Evolutionary conservation across 2,888 invertebrate genomes (phyloP).

Genomic region (Drosophila dives): DNA sequence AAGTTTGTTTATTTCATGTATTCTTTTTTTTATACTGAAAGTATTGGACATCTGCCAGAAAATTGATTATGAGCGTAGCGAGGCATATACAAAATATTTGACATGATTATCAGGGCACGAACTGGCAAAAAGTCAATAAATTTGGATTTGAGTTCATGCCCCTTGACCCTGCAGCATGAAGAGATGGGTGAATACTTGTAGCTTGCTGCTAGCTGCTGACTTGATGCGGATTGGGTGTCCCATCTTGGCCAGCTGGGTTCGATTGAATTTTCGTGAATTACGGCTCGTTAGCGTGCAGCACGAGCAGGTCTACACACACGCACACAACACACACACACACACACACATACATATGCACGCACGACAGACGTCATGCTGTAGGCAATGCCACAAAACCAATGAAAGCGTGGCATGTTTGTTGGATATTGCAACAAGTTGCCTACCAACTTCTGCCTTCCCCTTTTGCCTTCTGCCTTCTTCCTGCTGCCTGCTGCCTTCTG

Average conservation of each 20-base stretch:
- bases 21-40: slow-evolving; percentile 6
- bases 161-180: slow-evolving; percentile 15
- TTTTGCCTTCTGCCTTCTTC: slow-evolving; percentile 6
- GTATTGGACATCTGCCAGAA: slow-evolving; percentile 68
- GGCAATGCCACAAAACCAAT: slow-evolving; percentile 58
- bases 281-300: slow-evolving; percentile 77
- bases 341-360: slow-evolving; percentile 28
- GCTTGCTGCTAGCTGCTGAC: slow-evolving; percentile 18
- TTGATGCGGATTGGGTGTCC: slow-evolving; percentile 39
- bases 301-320: slow-evolving; percentile 48
- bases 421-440: slow-evolving; percentile 63
- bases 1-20: slow-evolving; percentile 41
- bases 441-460: background rate
- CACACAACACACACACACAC: slow-evolving; percentile 18
- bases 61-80: slow-evolving; percentile 59
- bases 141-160: slow-evolving; percentile 37
- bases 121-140: slow-evolving; percentile 47
- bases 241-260: slow-evolving; percentile 58
- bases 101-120: slow-evolving; percentile 61
- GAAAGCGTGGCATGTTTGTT: slow-evolving; percentile 61
- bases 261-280: slow-evolving; percentile 80
- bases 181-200: background rate
- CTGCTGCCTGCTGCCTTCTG: background rate
- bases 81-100: slow-evolving; percentile 66
- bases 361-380: slow-evolving; percentile 49